Evolutionary conservation across 2,113 vertebrate genomes (phyloP).

Genomic region (Syngnathus floridae): DNA sequence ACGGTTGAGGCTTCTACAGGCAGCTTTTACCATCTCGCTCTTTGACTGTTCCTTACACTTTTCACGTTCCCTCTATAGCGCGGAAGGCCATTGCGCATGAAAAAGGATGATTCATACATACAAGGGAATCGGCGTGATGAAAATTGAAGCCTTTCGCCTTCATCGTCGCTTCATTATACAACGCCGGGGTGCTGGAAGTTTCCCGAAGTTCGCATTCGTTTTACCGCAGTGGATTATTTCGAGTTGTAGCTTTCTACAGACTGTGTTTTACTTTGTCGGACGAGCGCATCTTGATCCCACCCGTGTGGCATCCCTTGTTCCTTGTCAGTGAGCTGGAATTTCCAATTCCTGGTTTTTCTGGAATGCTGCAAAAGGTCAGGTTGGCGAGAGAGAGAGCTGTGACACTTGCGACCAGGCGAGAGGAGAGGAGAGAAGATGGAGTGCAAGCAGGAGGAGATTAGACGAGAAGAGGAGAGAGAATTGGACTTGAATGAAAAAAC

Average conservation of each 20-base stretch:
- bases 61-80: not conserved
- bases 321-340: not conserved
- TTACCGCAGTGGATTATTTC: not conserved
- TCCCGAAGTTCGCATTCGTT: not conserved
- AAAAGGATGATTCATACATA: not conserved
- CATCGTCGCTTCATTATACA: not conserved
- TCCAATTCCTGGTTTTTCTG: not conserved
- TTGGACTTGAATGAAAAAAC: slow-evolving; percentile 27
- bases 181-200: not conserved
- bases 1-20: slow-evolving; percentile 57
- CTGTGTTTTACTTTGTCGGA: not conserved
- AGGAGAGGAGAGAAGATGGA: slow-evolving; percentile 21
- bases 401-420: slow-evolving; percentile 60
- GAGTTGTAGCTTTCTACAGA: not conserved
- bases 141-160: not conserved
- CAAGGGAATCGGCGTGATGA: not conserved
- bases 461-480: slow-evolving; percentile 17
- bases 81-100: not conserved
- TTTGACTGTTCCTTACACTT: slow-evolving; percentile 10
- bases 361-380: not conserved
- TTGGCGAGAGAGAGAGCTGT: slow-evolving; percentile 50
- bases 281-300: not conserved
- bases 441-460: slow-evolving; percentile 8
- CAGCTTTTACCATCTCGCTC: slow-evolving; percentile 38
- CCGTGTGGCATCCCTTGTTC: not conserved